A percentile compares a stretch with the other conserved stretches of the same genome.
Conservation (phyloP, 1,140 invertebrate species). For the Belonocnema kinseyi region DNA sequence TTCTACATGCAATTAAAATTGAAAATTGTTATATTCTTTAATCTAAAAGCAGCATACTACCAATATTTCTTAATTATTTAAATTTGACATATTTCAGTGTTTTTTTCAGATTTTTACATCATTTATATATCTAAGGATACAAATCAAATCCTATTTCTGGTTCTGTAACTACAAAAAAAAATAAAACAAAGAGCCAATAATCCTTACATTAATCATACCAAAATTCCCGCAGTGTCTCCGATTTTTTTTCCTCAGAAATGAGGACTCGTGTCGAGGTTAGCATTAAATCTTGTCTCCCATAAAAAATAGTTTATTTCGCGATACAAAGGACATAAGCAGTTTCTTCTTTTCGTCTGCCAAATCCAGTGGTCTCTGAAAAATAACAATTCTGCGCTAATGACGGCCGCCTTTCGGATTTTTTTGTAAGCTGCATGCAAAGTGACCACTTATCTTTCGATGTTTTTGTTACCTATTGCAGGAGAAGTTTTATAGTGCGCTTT, state of each 20-base stretch:
- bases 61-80: no score
- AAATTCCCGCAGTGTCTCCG: neutral
- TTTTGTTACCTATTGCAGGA: slow-evolving; percentile 24
- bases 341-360: slow-evolving; percentile 19
- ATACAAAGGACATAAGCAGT: neutral
- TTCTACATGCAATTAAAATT: no score
- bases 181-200: slow-evolving; percentile 1
- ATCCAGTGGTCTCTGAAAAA: slow-evolving; percentile 26
- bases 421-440: slow-evolving; percentile 18
- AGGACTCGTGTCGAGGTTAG: slow-evolving; percentile 3
- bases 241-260: neutral
- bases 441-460: slow-evolving; percentile 24
- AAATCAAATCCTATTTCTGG: no score
- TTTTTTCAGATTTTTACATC: no score
- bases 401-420: slow-evolving; percentile 23
- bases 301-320: slow-evolving; percentile 7
- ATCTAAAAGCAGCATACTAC: no score
- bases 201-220: neutral
- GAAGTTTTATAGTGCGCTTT: slow-evolving; percentile 39
- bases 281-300: slow-evolving; percentile 13
- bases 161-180: neutral
- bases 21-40: no score
- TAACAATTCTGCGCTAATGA: slow-evolving; percentile 27
- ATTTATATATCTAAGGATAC: no score
- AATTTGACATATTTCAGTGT: no score